These are phyloP conservation scores for Alouatta palliata DNA, from an alignment of 2,113 vertebrate species.

Conservation along the genomic window DNA sequence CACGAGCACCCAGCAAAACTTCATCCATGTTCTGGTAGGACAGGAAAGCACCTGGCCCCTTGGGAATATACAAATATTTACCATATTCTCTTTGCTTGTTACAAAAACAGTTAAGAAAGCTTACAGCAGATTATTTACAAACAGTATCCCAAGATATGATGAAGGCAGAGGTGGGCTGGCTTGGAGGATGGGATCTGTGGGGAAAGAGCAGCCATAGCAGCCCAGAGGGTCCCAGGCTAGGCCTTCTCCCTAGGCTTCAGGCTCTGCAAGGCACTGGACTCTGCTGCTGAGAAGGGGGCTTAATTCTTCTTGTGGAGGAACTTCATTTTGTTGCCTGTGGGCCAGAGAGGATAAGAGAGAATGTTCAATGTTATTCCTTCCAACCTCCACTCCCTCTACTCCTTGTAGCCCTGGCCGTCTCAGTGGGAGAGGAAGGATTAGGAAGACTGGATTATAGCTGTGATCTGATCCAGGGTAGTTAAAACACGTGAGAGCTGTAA, in stretches of 20 bases:
- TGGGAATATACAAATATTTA: constrained; percentile 91
- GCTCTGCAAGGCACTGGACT: constrained; percentile 61
- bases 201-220: constrained; percentile 50
- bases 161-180: constrained; percentile 73
- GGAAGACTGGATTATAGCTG: neutral
- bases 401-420: neutral
- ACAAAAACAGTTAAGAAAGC: constrained; percentile 87
- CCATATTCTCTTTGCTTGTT: constrained; percentile 85
- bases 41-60: constrained; percentile 83
- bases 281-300: constrained; percentile 68
- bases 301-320: constrained; percentile 99
- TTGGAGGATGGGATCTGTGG: constrained; percentile 54
- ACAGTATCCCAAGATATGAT: constrained; percentile 76
- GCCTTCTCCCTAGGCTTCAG: constrained; percentile 33
- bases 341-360: constrained; percentile 50
- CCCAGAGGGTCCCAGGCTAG: neutral
- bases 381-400: neutral
- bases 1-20: constrained; percentile 83
- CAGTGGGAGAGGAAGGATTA: neutral
- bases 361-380: neutral
- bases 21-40: constrained; percentile 78
- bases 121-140: constrained; percentile 90
- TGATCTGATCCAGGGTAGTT: neutral
- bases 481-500: neutral
- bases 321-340: constrained; percentile 98